Evolutionary conservation across 2,888 invertebrate species (phyloP).

Genomic region (Oscheius sp.): DNA sequence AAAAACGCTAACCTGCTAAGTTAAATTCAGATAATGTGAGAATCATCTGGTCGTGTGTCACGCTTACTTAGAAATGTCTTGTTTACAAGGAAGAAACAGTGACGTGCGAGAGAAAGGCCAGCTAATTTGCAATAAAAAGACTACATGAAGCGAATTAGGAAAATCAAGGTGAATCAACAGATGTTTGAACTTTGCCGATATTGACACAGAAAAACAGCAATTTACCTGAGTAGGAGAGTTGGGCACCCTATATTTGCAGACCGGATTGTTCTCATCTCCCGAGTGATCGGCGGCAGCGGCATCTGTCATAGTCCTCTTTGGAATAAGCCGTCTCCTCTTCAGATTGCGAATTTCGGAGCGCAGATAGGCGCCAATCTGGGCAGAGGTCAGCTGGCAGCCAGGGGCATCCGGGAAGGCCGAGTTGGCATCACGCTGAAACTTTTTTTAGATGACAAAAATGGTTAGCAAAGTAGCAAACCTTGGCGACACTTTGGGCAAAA

Average conservation of each 20-base stretch:
- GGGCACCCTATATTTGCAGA: constrained; percentile 37
- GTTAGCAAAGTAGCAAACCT: constrained; percentile 16
- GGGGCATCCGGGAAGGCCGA: constrained; percentile 53
- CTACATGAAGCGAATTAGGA: too few species aligned
- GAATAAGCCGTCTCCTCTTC: constrained; percentile 66
- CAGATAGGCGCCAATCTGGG: constrained; percentile 70
- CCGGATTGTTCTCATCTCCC: constrained; percentile 33
- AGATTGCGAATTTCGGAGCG: constrained; percentile 65
- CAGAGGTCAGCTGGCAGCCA: constrained; percentile 52
- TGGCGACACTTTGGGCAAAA: constrained; percentile 48
- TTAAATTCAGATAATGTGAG: too few species aligned
- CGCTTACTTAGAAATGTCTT: constrained; percentile 13
- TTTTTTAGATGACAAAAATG: neutral
- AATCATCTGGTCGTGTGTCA: too few species aligned
- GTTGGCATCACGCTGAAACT: constrained; percentile 4
- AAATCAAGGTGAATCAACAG: neutral
- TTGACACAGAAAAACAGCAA: neutral
- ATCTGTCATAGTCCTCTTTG: constrained; percentile 47
- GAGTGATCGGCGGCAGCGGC: constrained; percentile 13
- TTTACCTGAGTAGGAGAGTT: constrained; percentile 41
- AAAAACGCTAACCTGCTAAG: too few species aligned
- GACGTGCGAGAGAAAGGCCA: neutral
- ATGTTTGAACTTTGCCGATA: neutral
- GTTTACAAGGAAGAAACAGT: constrained; percentile 19
- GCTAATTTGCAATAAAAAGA: too few species aligned